Percentiles rank a stretch among this genome's conserved stretches.
These are phyloP conservation scores for Bombus cullumanus DNA, from an alignment of 1,140 invertebrate species.

Conservation along the genomic window DNA sequence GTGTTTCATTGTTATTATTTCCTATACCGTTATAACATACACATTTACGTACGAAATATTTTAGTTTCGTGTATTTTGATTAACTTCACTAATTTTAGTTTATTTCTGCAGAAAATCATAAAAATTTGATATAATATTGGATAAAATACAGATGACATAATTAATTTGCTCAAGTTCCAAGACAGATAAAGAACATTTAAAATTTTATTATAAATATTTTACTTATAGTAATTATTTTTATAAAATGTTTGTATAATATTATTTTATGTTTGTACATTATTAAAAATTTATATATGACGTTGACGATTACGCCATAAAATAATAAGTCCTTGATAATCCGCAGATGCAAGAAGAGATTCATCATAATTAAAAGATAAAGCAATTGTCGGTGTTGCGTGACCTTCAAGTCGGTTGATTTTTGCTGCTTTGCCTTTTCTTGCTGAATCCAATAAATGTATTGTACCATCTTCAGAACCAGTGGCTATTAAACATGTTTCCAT, in stretches of 20 bases:
- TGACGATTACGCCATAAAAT: conserved; percentile 90
- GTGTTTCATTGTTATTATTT: conserved; percentile 40
- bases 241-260: conserved; percentile 19
- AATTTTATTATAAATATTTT: conserved; percentile 10
- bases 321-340: conserved; percentile 92
- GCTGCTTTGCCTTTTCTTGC: conserved; percentile 87
- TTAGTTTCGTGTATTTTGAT: not conserved
- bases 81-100: not conserved
- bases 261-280: conserved; percentile 18
- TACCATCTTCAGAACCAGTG: conserved; percentile 93
- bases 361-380: conserved; percentile 95
- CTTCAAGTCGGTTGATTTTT: conserved; percentile 92
- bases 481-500: conserved; percentile 84
- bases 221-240: conserved; percentile 21
- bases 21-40: conserved; percentile 11
- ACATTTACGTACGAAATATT: not conserved
- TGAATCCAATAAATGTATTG: conserved; percentile 93
- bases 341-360: conserved; percentile 93
- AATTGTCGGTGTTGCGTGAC: conserved; percentile 91
- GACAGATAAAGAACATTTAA: conserved; percentile 5
- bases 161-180: conserved; percentile 8
- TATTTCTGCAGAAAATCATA: not conserved
- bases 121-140: not conserved
- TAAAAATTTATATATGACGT: conserved; percentile 56
- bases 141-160: not conserved